These are phyloP conservation scores for Paraescarpia echinospica DNA, from an alignment of 1,140 invertebrate species.

Conservation along the genomic window DNA sequence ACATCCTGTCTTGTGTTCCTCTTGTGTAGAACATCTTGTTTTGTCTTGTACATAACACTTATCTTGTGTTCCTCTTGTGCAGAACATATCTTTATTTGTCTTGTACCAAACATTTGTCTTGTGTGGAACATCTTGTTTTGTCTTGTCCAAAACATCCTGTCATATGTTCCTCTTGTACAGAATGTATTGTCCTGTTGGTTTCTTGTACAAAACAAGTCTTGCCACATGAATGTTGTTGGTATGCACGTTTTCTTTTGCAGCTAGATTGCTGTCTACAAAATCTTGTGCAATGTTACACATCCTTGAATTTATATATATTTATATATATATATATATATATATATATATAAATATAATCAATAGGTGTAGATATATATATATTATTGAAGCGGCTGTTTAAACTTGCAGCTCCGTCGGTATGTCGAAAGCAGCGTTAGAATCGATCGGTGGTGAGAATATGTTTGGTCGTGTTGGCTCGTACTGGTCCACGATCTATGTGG, in stretches of 20 bases:
- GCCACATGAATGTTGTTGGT: background rate
- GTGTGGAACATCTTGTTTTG: background rate
- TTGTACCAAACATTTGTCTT: background rate
- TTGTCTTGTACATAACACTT: too few relatives aligned
- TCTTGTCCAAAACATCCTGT: background rate
- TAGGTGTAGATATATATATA: background rate
- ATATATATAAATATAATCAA: too few relatives aligned
- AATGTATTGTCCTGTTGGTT: too few relatives aligned
- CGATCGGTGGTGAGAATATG: conserved; percentile 97
- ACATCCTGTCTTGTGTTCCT: too few relatives aligned
- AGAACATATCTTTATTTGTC: background rate
- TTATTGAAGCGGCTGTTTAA: background rate
- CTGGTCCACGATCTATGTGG: conserved; percentile 98
- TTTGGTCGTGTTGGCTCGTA: conserved; percentile 97
- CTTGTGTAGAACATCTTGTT: too few relatives aligned
- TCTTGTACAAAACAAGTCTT: too few relatives aligned
- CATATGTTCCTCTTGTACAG: too few relatives aligned
- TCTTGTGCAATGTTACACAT: background rate
- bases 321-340: too few relatives aligned
- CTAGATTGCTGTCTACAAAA: background rate
- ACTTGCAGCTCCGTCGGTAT: conserved; percentile 74
- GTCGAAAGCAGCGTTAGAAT: conserved; percentile 96
- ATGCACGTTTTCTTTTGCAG: background rate
- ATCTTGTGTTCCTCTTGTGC: background rate
- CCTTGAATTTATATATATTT: too few relatives aligned